These are phyloP conservation scores for Xylophagus ater DNA, from an alignment of 2,888 invertebrate genomes.

Conservation along the genomic window DNA sequence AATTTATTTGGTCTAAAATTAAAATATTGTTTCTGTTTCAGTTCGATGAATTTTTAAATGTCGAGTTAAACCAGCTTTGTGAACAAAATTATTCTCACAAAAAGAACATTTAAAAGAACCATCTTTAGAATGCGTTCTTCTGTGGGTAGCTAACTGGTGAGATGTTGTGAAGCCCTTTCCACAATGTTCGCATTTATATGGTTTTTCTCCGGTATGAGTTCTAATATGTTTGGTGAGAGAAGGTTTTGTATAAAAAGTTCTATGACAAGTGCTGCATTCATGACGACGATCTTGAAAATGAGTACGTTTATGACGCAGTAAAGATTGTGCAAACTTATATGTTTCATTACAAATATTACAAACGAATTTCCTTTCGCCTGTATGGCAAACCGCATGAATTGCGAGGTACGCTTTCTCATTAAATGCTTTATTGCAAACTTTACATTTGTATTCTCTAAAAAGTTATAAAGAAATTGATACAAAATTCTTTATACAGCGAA, in stretches of 20 bases:
- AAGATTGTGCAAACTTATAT: constrained; percentile 12
- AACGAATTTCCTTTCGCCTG: constrained; percentile 11
- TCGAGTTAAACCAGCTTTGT: constrained; percentile 7
- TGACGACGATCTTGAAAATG: too few species aligned
- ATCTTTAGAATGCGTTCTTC: constrained; percentile 10
- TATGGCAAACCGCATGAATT: constrained; percentile 13
- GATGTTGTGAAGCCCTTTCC: constrained; percentile 6
- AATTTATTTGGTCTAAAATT: too few species aligned
- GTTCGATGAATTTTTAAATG: too few species aligned
- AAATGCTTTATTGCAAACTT: constrained; percentile 12
- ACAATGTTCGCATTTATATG: constrained; percentile 9
- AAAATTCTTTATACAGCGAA: too few species aligned
- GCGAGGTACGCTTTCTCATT: constrained; percentile 9
- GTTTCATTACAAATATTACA: constrained; percentile 12
- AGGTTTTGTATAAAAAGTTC: too few species aligned
- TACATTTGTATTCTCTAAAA: constrained; percentile 14
- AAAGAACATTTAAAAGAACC: constrained; percentile 7
- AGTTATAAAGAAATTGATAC: too few species aligned
- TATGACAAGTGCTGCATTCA: too few species aligned
- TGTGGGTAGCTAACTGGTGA: constrained; percentile 9
- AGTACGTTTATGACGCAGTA: too few species aligned
- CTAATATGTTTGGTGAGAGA: too few species aligned
- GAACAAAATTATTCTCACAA: constrained; percentile 8
- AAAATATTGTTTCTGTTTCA: too few species aligned
- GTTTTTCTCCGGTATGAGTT: constrained; percentile 12